A percentile compares a stretch with the other conserved stretches of the same genome.
phyloP scores from a whole-genome alignment of 2,888 invertebrate species.

The Melinopterus prodromus region DNA sequence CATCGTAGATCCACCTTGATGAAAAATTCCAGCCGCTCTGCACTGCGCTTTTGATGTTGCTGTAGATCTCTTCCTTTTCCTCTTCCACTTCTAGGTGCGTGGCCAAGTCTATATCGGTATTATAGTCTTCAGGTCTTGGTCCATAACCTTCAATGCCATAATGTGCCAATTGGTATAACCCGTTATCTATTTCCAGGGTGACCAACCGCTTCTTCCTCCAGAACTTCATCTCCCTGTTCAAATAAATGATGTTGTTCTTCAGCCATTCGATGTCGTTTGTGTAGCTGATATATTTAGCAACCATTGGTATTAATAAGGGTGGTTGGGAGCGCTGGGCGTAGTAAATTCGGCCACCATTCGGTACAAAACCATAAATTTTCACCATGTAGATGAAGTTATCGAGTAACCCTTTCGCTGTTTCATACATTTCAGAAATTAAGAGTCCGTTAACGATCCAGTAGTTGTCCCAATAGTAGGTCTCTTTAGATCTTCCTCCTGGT shows the following conservation, averaged over 20 bases:
- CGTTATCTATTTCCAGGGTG: constrained; percentile 62
- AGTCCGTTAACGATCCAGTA: constrained; percentile 88
- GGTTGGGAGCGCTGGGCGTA: constrained; percentile 77
- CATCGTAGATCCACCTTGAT: constrained; percentile 76
- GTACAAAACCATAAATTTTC: constrained; percentile 73
- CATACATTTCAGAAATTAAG: constrained; percentile 77
- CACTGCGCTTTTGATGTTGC: constrained; percentile 74
- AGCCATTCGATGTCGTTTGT: constrained; percentile 74
- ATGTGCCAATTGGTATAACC: constrained; percentile 65
- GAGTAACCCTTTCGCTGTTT: constrained; percentile 78
- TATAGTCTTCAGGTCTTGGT: constrained; percentile 48
- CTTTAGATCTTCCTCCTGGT: constrained; percentile 78
- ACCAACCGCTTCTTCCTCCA: constrained; percentile 70
- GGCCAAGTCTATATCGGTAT: constrained; percentile 14
- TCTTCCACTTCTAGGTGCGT: constrained; percentile 58
- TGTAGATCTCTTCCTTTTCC: constrained; percentile 65
- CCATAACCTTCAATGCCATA: constrained; percentile 69
- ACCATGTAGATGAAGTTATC: constrained; percentile 78
- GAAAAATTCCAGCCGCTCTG: constrained; percentile 93
- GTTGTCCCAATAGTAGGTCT: constrained; percentile 88
- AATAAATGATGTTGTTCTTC: constrained; percentile 62
- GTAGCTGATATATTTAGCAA: constrained; percentile 72
- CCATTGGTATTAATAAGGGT: constrained; percentile 76
- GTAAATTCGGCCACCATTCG: constrained; percentile 86
- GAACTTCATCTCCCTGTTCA: constrained; percentile 72